Conservation (phyloP, 2,113 vertebrate genomes). For the Stegastes partitus region DNA sequence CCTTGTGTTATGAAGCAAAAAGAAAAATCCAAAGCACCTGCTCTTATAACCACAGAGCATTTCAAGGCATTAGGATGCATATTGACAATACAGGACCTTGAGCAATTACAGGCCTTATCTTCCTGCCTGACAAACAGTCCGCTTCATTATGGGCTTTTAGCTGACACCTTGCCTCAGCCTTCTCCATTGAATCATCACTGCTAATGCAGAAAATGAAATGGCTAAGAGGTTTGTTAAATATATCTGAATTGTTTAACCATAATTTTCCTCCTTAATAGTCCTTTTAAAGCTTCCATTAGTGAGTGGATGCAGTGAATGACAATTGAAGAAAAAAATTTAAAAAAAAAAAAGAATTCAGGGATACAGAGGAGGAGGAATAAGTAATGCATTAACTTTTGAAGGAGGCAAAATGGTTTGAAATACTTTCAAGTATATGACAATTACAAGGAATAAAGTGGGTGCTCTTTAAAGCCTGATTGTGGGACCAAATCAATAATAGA, state of each 20-base stretch:
- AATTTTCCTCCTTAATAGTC: conserved; percentile 56
- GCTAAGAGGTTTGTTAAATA: conserved; percentile 70
- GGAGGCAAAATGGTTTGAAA: conserved; percentile 3
- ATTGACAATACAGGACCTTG: conserved; percentile 61
- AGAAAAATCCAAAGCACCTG: conserved; percentile 40
- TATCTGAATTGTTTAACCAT: conserved; percentile 68
- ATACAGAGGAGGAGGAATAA: conserved; percentile 35
- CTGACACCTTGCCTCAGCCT: conserved; percentile 66
- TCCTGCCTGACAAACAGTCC: conserved; percentile 61
- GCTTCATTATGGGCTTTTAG: conserved; percentile 75
- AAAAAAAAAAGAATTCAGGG: background rate
- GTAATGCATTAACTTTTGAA: conserved; percentile 36
- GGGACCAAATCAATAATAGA: background rate
- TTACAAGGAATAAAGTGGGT: conserved; percentile 7
- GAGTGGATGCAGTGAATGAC: conserved; percentile 46
- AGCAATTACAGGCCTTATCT: conserved; percentile 75
- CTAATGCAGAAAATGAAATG: conserved; percentile 65
- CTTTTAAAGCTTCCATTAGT: conserved; percentile 70
- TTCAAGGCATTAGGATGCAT: conserved; percentile 62
- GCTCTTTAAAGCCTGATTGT: conserved; percentile 1
- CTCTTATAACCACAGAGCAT: conserved; percentile 47
- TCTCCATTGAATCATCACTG: conserved; percentile 52
- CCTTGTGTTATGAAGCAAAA: conserved; percentile 32
- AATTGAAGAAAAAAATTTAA: conserved; percentile 59
- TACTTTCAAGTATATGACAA: conserved; percentile 22